Conservation (phyloP, 1,140 invertebrate genomes). For the Orius insidiosus region DNA sequence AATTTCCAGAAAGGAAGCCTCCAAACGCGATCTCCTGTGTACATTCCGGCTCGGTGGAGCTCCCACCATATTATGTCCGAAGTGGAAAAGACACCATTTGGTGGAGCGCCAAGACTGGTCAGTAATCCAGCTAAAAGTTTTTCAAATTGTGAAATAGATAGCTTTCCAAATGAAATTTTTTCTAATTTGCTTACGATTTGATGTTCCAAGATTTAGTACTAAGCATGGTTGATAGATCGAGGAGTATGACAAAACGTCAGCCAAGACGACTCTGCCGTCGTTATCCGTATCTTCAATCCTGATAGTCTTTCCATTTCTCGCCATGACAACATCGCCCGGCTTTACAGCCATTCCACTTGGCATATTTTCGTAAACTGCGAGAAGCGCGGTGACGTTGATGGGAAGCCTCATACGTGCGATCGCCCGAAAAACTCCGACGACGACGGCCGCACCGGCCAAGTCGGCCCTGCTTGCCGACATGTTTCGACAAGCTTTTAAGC, state of each 20-base stretch:
- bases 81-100: conserved; percentile 38
- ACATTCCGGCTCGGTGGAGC: conserved; percentile 28
- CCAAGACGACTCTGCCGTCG: conserved; percentile 70
- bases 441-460: conserved; percentile 63
- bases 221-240: conserved; percentile 43
- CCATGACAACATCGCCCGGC: conserved; percentile 66
- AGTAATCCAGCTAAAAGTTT: conserved; percentile 19
- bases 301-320: conserved; percentile 69
- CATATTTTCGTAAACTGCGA: conserved; percentile 78
- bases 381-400: conserved; percentile 47
- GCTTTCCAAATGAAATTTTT: no score
- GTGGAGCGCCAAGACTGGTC: conserved; percentile 34
- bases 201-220: conserved; percentile 57
- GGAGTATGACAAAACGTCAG: conserved; percentile 71
- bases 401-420: conserved; percentile 48
- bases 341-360: conserved; percentile 64
- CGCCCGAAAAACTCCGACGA: conserved; percentile 48
- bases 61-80: conserved; percentile 28
- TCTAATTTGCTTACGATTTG: no score
- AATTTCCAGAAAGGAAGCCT: conserved; percentile 41
- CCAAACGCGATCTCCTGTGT: conserved; percentile 43
- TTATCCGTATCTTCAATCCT: conserved; percentile 78
- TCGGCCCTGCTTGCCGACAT: conserved; percentile 64
- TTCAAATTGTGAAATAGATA: no score
- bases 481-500: conserved; percentile 47